Evolutionary conservation across 2,888 invertebrate species (phyloP), one percentile per base, ranked within the genome.

Genomic region (Ophioninae sp.): DNA sequence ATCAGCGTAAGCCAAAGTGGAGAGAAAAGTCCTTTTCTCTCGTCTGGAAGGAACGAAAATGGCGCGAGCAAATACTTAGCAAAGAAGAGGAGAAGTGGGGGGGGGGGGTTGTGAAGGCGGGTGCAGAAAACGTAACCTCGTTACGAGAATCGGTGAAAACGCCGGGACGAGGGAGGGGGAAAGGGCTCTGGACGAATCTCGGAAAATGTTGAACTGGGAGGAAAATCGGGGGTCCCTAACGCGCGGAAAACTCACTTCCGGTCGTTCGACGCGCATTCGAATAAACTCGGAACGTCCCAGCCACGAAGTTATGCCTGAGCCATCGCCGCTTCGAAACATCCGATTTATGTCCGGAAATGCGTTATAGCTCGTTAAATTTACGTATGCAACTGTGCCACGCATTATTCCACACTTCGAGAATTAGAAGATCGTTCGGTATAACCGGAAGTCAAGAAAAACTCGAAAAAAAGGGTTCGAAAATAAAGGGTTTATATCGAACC

Each of bases 161-260:
- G 77, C 71, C 65, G 61, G 17, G 56, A 41, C 65, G 69, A 67
- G 41, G 41, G 44, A 85, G 86, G 79, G 86, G 84, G 87, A 87
- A 84, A 86, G 84, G 82, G 85, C 85, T 85, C 81, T 84, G 85
- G 87, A 41, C 56, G 6, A 71, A 39, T 51, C 51, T 51, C 78
- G 81, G 84, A 85, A 88, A 86, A 84, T 86, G 30, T 86, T 85
- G 68, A 63, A 86, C 82, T 81, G 80, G 23, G 51, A 63, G 44
- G 23, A 65, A 75, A 58, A 56, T 10, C 10, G 71, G 63, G 17
- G 63, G 79, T 87, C 86, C 87, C 87, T 88, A 68, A 87, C 87
- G 87, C 87, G 88, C 87, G 90, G 90, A 90, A 91, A 91, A 90
- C 88, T 90, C 82, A 83, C 89, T 91, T 91, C 90, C 90, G 89